Evolutionary conservation across 2,888 invertebrate genomes (phyloP).

Genomic region (Apodemia mormo): DNA sequence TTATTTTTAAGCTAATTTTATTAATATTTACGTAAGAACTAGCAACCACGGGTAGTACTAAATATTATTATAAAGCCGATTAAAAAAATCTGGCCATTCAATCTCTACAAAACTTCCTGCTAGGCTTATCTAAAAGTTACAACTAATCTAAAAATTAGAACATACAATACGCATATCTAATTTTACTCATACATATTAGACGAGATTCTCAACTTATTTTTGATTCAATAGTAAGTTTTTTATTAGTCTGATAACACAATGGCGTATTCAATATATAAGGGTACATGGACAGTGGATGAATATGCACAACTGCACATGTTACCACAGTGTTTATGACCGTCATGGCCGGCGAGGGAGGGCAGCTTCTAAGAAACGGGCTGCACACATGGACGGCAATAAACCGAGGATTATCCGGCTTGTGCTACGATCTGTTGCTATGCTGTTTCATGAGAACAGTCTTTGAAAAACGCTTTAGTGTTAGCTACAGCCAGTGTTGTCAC

Average conservation of each 20-base stretch:
- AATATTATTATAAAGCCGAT: no score
- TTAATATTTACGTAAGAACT: no score
- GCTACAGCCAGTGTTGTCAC: not conserved
- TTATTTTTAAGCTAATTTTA: no score
- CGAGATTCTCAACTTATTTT: no score
- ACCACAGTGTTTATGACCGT: constrained; percentile 74
- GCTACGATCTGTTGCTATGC: constrained; percentile 29
- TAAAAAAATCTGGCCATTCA: no score
- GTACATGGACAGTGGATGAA: constrained; percentile 9
- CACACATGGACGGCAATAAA: constrained; percentile 74
- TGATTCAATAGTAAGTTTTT: no score
- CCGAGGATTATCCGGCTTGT: constrained; percentile 63
- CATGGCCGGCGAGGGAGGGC: constrained; percentile 57
- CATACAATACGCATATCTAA: no score
- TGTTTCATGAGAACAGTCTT: not conserved
- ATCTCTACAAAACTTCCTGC: no score
- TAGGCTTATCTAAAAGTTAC: no score
- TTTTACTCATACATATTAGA: no score
- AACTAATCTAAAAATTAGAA: no score
- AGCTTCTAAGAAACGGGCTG: constrained; percentile 69
- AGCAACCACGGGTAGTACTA: no score
- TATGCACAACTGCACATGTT: constrained; percentile 64
- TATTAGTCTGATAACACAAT: not conserved
- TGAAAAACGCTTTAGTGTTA: constrained; percentile 21
- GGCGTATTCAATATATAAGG: constrained; percentile 4